Evolutionary conservation across 2,888 invertebrate species (phyloP), one percentile per base, ranked within the genome.

Genomic region (Drosophila nr. medialis): DNA sequence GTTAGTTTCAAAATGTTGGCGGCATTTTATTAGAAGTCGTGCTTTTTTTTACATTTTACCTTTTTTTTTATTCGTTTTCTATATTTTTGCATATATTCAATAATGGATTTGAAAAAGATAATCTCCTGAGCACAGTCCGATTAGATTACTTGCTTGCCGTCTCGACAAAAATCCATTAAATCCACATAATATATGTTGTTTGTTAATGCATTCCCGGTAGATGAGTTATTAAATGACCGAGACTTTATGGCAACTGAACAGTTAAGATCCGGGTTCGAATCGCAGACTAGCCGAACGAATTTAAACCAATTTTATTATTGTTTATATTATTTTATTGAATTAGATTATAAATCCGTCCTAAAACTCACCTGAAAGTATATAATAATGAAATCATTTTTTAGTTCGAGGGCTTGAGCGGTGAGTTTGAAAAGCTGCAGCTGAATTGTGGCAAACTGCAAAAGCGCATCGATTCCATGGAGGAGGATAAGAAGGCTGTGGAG

Each of bases 401-500:
- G 96, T 94, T 96, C 83, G 97, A 97, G 88, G 95, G 95, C 18
- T 92, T 97, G 21, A 96, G 96, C 89, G 94, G 94, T 2, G 97
- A 97, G 89, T 96, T 96, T 83, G 97, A 97, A 83, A 97, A 96
- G 91, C 93, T 97, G 34, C 96, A 96, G 91, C 95, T 97, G 91
- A 93, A 94, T 49, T 96, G 96, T 91, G 94, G 94, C 38, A 95
- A 96, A 59, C 92, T 97, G 27, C 96, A 97, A 91, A 97, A 97
- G 92, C 94, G 95, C 54, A 94, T 96, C 71, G 96, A 97, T 80
- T 94, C 94, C 27, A 91, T 96, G 54, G 96, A 96, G 86, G 96
- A 95, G 77, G 97, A 97, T 86, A 97, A 97, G 91, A 93, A 95
- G 50, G 95, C 95, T 53, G 93, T 97, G 24, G 96, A 96, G 89